Base-by-base conservation (phyloP, 2,113 vertebrate genomes). In the Clarias batrachus region DNA sequence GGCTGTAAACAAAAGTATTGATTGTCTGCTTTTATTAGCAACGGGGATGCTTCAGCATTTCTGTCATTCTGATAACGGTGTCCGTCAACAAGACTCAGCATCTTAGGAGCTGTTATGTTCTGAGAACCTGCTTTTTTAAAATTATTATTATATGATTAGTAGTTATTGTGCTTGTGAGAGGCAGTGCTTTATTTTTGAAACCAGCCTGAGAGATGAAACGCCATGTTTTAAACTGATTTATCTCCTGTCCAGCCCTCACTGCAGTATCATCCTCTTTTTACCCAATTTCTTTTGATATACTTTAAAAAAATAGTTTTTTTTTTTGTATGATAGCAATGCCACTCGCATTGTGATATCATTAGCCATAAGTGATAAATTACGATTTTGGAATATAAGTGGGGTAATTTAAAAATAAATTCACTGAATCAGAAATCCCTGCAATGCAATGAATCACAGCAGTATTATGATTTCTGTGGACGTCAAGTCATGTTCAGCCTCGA, bases 401-500 rank as follows among this genome's bases (percentile, higher is more conserved):
- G 37, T 33, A 1, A 37, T 54, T 56, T 41, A 14, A 13, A 12
- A 33, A 54, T 13, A 52, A 21, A 33, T 78, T 14, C 21, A n/a
- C 23, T n/a, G 13, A 66, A 79, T 78, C 79, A 37, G 63, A 62
- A 79, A 86, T 62, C 33, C 6, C 63, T 79, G 54, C 71, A 25
- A 80, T 81, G 82, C 37, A 77, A 71, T 16, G 65, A 25, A 56
- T 83, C 27, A 73, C 0, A 11, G 60, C 71, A 86, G 74, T 86
- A 81, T 76, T 88, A 86, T 76, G n/a, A 85, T 86, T 30, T 77
- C 13, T 2, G 37, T 65, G 73, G 60, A 30, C 37, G 27, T 63
- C 33, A 71, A 11, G 25, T 54, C 5, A 12, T 85, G 33, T 63
- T 77, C 25, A 30, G 70, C 17, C 16, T 12, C 0, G 12, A 30